Conservation (phyloP, 2,113 vertebrate genomes). For the Microtus ochrogaster region DNA sequence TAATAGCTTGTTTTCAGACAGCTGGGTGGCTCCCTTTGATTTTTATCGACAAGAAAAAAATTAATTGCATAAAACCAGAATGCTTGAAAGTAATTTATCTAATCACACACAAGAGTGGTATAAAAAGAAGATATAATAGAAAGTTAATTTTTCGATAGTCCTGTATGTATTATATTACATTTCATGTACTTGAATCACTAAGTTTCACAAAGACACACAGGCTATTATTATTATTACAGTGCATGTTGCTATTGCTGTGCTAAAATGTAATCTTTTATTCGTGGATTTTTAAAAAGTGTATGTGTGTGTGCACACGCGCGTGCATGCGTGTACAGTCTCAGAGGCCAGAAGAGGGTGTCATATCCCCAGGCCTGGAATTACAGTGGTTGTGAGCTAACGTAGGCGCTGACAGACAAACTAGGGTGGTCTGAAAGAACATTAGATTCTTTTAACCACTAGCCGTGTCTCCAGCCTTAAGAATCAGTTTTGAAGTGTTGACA, state of each 20-base stretch:
- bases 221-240: neutral
- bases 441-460: neutral
- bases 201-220: conserved; percentile 18
- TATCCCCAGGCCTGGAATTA: neutral
- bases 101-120: conserved; percentile 47
- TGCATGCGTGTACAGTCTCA: no score
- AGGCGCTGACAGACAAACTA: neutral
- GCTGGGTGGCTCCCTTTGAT: conserved; percentile 32
- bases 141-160: conserved; percentile 46
- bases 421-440: neutral
- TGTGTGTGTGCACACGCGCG: neutral
- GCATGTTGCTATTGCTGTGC: conserved; percentile 3
- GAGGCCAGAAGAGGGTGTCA: neutral
- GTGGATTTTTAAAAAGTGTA: neutral
- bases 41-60: conserved; percentile 65
- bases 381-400: neutral
- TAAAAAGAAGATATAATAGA: conserved; percentile 50
- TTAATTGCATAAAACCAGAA: conserved; percentile 61
- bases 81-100: conserved; percentile 66
- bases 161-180: conserved; percentile 25
- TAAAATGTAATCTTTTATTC: conserved; percentile 54
- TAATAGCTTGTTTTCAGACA: conserved; percentile 49
- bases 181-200: conserved; percentile 22
- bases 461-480: neutral
- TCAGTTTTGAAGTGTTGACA: conserved; percentile 30